phyloP scores from a whole-genome alignment of 1,140 invertebrate genomes.

The Chrysopa pallens region DNA sequence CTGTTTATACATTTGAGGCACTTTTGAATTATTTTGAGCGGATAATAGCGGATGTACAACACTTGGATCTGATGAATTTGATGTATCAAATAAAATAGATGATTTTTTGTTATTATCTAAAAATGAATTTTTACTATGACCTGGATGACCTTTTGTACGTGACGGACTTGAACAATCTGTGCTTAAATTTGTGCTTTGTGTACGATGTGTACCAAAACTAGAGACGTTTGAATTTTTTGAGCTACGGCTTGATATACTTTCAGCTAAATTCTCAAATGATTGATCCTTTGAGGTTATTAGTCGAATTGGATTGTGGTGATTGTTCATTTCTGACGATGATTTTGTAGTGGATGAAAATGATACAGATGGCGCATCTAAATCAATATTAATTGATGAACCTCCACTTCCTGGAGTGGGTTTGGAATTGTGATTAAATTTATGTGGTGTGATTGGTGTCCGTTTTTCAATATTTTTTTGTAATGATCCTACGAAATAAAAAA shows the following conservation, averaged over 20 bases:
- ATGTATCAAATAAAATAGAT: background rate
- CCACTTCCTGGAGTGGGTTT: constrained; percentile 13
- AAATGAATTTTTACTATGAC: background rate
- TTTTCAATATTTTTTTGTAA: constrained; percentile 11
- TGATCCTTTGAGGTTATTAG: constrained; percentile 8
- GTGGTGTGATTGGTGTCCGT: constrained; percentile 6
- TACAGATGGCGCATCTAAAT: constrained; percentile 4
- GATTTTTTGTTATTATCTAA: background rate
- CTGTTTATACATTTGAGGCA: background rate
- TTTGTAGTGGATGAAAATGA: background rate
- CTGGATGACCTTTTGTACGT: background rate
- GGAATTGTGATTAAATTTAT: constrained; percentile 10
- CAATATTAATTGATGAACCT: constrained; percentile 9
- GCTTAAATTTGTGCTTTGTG: constrained; percentile 20
- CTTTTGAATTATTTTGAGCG: background rate
- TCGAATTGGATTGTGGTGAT: constrained; percentile 12
- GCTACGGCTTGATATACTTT: constrained; percentile 7
- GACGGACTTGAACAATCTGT: background rate
- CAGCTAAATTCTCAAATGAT: constrained; percentile 13
- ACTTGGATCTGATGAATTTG: background rate
- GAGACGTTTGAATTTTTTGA: constrained; percentile 13
- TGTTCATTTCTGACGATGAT: background rate
- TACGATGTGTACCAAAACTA: constrained; percentile 18
- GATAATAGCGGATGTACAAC: background rate
- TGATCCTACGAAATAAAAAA: constrained; percentile 8